Conservation (phyloP, 2,888 invertebrate species). For the Choreutis nemorana region DNA sequence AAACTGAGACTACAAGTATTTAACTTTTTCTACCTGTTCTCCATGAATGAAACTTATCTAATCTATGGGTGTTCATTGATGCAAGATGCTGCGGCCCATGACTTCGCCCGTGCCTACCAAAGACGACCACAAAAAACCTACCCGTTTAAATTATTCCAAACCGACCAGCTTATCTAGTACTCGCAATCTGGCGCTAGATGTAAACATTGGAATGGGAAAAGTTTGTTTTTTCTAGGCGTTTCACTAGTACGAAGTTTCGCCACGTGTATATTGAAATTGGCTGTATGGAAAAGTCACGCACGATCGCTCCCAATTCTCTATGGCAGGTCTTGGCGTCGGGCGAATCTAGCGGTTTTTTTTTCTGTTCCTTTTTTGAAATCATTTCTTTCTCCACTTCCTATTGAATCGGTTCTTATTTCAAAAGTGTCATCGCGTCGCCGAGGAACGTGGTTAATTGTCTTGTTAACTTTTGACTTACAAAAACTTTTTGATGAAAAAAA, state of each 20-base stretch:
- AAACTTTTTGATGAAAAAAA: neutral
- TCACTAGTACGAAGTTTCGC: no score
- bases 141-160: conserved; percentile 29
- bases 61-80: no score
- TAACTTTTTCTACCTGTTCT: no score
- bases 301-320: conserved; percentile 30
- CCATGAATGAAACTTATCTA: no score
- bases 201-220: no score
- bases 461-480: conserved; percentile 41
- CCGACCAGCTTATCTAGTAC: no score
- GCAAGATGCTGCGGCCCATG: conserved; percentile 8
- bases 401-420: conserved; percentile 12
- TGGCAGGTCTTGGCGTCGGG: conserved; percentile 29
- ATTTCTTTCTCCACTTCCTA: conserved; percentile 17
- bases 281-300: no score
- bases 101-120: conserved; percentile 18
- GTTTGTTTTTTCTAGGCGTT: no score
- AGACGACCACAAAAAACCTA: conserved; percentile 23
- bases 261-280: no score
- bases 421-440: conserved; percentile 26
- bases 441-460: conserved; percentile 46
- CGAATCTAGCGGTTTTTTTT: conserved; percentile 14
- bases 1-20: no score
- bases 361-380: conserved; percentile 13
- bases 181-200: no score